Evolutionary conservation across 2,888 invertebrate genomes (phyloP).

Genomic region (Terebella lapidaria): DNA sequence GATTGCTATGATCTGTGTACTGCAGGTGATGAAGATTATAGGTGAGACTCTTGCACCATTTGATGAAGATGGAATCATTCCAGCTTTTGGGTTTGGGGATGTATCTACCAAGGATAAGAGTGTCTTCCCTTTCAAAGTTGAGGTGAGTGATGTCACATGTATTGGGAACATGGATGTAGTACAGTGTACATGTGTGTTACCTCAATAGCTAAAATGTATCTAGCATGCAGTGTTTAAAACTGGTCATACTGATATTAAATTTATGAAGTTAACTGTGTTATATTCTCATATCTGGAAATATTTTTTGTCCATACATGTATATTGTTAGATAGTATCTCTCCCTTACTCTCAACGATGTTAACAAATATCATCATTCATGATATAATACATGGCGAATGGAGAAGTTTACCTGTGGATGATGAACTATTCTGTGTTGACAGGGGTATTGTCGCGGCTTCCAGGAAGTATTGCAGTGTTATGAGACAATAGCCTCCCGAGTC

Average conservation of each 20-base stretch:
- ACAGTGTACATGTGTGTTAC: no score
- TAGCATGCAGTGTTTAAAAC: no score
- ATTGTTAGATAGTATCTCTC: not conserved
- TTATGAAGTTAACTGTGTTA: no score
- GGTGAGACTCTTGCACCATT: conserved; percentile 47
- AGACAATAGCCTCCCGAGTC: conserved; percentile 53
- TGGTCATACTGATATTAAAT: no score
- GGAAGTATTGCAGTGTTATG: conserved; percentile 55
- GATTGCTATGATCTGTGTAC: no score
- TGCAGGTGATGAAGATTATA: conserved; percentile 46
- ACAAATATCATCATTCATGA: not conserved
- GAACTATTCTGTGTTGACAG: conserved; percentile 25
- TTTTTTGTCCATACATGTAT: not conserved
- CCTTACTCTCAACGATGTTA: not conserved
- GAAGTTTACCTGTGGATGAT: no score
- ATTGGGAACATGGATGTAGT: no score
- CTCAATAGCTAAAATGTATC: no score
- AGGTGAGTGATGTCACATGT: no score
- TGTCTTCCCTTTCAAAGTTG: conserved; percentile 40
- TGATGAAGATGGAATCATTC: conserved; percentile 44
- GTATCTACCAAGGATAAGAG: conserved; percentile 35
- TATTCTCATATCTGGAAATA: no score
- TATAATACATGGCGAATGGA: no score
- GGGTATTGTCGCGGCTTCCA: conserved; percentile 49
- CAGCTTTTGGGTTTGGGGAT: conserved; percentile 50